Conservation (phyloP, 2,113 vertebrate species). For the Alouatta palliata region DNA sequence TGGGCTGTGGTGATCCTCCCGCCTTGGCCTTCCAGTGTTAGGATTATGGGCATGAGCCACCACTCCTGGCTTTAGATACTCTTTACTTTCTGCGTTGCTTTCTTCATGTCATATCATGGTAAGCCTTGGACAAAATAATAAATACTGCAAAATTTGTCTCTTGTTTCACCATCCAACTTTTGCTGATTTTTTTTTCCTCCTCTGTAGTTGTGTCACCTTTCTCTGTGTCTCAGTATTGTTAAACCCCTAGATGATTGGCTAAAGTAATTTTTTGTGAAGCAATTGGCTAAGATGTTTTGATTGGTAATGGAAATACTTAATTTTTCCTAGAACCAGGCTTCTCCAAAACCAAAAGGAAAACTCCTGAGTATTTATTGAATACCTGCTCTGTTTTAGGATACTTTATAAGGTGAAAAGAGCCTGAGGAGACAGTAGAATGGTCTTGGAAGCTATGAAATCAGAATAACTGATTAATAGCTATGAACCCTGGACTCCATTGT, state of each 20-base stretch:
- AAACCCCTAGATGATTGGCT: background rate
- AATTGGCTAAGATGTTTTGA: background rate
- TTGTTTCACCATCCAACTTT: background rate
- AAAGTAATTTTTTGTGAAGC: background rate
- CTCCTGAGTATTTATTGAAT: background rate
- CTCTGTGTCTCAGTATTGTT: background rate
- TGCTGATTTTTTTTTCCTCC: background rate
- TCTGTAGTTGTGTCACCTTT: background rate
- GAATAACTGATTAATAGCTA: background rate
- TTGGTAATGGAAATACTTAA: background rate
- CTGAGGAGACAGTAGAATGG: background rate
- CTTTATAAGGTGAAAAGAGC: background rate
- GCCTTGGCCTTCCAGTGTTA: no score
- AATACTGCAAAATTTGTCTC: background rate
- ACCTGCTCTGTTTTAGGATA: background rate
- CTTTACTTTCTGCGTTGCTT: background rate
- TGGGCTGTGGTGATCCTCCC: no score
- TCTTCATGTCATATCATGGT: background rate
- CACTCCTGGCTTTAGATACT: background rate
- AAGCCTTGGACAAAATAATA: background rate
- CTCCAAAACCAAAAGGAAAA: background rate
- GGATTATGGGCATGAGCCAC: no score
- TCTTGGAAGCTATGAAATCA: background rate
- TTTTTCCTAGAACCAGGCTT: background rate
- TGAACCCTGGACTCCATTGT: background rate